Percentiles rank a stretch among this genome's conserved stretches.
Conservation (phyloP, 1,140 invertebrate species). For the Pemphigus obesinymphae region DNA sequence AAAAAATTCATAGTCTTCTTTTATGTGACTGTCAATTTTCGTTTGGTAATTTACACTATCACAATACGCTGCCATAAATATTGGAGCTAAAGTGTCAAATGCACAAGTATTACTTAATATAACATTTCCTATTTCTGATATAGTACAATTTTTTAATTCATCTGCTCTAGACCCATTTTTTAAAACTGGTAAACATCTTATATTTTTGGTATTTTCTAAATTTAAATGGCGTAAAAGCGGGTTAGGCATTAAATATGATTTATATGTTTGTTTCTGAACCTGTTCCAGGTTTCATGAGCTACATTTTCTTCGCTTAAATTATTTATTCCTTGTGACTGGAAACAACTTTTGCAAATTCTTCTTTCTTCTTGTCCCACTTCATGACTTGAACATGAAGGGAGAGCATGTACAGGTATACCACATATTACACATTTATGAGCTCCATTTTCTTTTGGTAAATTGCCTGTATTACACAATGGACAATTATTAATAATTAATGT, state of each 20-base stretch:
- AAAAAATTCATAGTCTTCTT: too few species aligned
- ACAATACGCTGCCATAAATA: too few species aligned
- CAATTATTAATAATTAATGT: not conserved
- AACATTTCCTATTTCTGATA: too few species aligned
- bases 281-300: not conserved
- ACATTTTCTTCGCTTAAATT: not conserved
- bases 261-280: not conserved
- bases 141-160: too few species aligned
- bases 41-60: too few species aligned
- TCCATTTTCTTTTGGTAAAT: not conserved
- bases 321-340: not conserved
- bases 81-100: too few species aligned
- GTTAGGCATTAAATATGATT: not conserved
- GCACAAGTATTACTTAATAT: too few species aligned
- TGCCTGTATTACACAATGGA: not conserved
- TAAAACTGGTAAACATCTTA: too few species aligned
- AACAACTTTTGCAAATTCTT: not conserved
- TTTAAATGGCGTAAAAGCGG: too few species aligned
- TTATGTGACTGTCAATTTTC: too few species aligned
- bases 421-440: not conserved
- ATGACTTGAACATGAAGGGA: not conserved
- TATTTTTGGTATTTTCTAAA: too few species aligned
- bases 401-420: not conserved
- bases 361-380: not conserved
- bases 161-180: too few species aligned